A percentile compares a stretch with the other conserved stretches of the same genome.
Evolutionary conservation across 2,113 vertebrate species (phyloP).

Genomic region (Porphyrio hochstetteri): DNA sequence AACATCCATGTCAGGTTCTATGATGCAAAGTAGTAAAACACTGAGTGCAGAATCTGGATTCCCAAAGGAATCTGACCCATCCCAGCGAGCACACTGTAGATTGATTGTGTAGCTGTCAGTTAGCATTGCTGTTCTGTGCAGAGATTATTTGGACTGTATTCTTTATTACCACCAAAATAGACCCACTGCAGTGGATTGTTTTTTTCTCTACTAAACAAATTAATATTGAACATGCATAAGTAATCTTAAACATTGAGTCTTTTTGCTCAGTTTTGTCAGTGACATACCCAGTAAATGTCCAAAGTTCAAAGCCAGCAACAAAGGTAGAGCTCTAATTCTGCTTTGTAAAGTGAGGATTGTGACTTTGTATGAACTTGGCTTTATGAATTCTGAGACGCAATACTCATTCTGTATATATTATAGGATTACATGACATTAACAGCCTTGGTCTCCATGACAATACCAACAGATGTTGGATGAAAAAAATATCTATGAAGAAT

Average conservation of each 20-base stretch:
- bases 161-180: slow-evolving; percentile 26
- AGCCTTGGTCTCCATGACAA: slow-evolving; percentile 53
- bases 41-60: slow-evolving; percentile 40
- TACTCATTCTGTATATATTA: slow-evolving; percentile 20
- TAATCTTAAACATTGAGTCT: background rate
- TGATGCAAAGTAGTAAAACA: slow-evolving; percentile 22
- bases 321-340: background rate
- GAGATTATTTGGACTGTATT: slow-evolving; percentile 7
- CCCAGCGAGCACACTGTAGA: slow-evolving; percentile 17
- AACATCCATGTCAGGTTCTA: background rate
- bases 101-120: slow-evolving; percentile 48
- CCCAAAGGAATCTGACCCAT: slow-evolving; percentile 26
- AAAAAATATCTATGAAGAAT: background rate
- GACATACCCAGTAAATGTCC: background rate
- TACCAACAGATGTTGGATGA: slow-evolving; percentile 8
- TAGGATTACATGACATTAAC: slow-evolving; percentile 1
- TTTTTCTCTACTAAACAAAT: background rate
- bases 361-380: background rate
- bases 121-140: background rate
- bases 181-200: background rate
- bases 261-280: slow-evolving; percentile 10
- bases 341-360: background rate
- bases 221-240: slow-evolving; percentile 15
- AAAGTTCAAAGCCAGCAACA: slow-evolving; percentile 6
- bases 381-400: slow-evolving; percentile 14